Conservation (phyloP, 1,140 invertebrate genomes). For the Drosophila tani region DNA sequence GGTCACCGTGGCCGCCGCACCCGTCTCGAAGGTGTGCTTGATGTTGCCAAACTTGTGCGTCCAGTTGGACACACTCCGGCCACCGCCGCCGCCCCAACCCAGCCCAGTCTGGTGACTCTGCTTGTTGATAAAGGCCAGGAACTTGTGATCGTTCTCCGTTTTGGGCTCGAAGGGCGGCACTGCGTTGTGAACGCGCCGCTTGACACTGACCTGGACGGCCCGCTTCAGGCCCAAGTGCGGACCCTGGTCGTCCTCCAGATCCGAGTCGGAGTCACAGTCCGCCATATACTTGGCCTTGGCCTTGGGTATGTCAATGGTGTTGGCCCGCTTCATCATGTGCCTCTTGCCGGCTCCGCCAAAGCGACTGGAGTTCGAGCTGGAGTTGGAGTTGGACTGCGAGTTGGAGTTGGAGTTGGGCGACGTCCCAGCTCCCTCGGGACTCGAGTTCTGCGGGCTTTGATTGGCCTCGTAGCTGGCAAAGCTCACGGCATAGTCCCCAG, state of each 20-base stretch:
- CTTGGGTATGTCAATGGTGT: conserved; percentile 94
- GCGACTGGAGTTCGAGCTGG: conserved; percentile 70
- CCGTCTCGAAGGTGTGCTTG: conserved; percentile 92
- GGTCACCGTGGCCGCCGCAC: conserved; percentile 61
- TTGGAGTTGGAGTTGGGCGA: conserved; percentile 16
- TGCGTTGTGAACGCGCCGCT: conserved; percentile 77
- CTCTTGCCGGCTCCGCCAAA: conserved; percentile 88
- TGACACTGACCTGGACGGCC: conserved; percentile 87
- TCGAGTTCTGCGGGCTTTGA: conserved; percentile 25
- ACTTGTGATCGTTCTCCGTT: conserved; percentile 94
- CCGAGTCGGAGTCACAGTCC: conserved; percentile 77
- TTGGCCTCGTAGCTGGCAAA: conserved; percentile 57
- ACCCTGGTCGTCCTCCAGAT: conserved; percentile 76
- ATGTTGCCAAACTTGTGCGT: conserved; percentile 93
- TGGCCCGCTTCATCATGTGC: conserved; percentile 92
- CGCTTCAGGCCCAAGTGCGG: conserved; percentile 85
- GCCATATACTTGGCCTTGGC: conserved; percentile 77
- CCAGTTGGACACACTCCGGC: conserved; percentile 87
- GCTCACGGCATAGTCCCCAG: conserved; percentile 74
- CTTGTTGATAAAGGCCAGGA: conserved; percentile 92
- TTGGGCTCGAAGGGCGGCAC: conserved; percentile 91
- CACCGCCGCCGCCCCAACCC: conserved; percentile 78
- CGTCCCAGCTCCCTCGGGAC: conserved; percentile 18
- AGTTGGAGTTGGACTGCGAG: conserved; percentile 26
- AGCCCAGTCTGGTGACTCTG: conserved; percentile 86